Base-by-base conservation (phyloP, 2,113 vertebrate genomes). In the Nymphicus hollandicus region DNA sequence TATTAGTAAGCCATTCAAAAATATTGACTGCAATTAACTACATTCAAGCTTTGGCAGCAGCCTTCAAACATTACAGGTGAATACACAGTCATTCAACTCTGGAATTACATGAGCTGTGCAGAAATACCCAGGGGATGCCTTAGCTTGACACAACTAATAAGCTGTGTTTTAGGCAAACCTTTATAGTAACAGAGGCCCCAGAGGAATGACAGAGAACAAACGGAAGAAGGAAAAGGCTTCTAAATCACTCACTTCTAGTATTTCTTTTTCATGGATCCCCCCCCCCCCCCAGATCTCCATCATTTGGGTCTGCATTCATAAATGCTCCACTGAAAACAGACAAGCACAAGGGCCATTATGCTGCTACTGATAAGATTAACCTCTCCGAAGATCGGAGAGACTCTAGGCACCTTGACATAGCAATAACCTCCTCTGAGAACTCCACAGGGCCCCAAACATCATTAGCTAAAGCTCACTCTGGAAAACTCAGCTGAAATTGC, bases 1-100 rank as follows among this genome's bases (percentile, higher is more conserved):
- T 93, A 88, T 97, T 95, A 96, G 82, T 93, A 97, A 95, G 96
- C 90, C 90, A 95, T 96, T 97, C 96, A 97, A 97, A 96, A 97
- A 96, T 96, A 96, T 95, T 96, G 95, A 96, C 96, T 96, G 94
- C 91, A 97, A 95, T 97, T 95, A 95, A 96, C 88, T 91, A 91
- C 95, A 85, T 63, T 97, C 89, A 95, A 93, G 94, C 77, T 96
- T 88, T 96, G 95, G 95, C 96, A 97, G 96, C 96, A 96, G 96
- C 89, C 91, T 96, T 97, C 96, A 97, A 92, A 95, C 78, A 79
- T 93, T 91, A 95, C 96, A 96, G 96, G 96, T 94, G 96, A 96
- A 93, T 53, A 95, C 92, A 93, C 50, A 94, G 82, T 94, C 95
- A 97, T 84, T 96, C 94, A 95, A 69, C 58, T 82, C 95, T 91